These are phyloP conservation scores for Tridacna gigas DNA, from an alignment of 2,888 invertebrate species.

Conservation along the genomic window DNA sequence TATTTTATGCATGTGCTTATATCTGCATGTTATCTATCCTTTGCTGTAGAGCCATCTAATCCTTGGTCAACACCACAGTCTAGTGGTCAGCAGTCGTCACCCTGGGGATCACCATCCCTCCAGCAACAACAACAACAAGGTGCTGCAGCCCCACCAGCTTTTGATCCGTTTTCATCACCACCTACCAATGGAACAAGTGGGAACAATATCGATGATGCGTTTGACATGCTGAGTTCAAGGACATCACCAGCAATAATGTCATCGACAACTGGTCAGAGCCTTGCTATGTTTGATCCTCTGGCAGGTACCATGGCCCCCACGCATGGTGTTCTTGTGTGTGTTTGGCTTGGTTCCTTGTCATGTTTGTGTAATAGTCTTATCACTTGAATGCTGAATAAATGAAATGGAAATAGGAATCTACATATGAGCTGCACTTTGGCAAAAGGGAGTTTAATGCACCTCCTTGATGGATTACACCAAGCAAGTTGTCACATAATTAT, in stretches of 20 bases:
- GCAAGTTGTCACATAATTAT: too few species aligned
- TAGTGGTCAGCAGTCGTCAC: constrained; percentile 39
- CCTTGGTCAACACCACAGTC: constrained; percentile 73
- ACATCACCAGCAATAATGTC: constrained; percentile 72
- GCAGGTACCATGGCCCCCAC: constrained; percentile 66
- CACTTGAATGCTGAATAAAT: too few species aligned
- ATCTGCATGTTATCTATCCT: constrained; percentile 4
- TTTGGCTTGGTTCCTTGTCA: constrained; percentile 29
- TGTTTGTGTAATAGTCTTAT: neutral
- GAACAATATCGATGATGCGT: constrained; percentile 80
- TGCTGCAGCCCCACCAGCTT: constrained; percentile 53
- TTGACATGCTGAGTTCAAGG: constrained; percentile 81
- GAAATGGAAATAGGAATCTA: too few species aligned
- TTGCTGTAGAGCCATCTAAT: constrained; percentile 45
- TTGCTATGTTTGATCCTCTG: constrained; percentile 78
- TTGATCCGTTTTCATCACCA: constrained; percentile 56
- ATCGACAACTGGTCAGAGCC: constrained; percentile 56
- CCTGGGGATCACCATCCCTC: constrained; percentile 50
- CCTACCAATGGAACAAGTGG: constrained; percentile 68
- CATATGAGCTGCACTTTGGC: too few species aligned
- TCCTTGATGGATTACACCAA: too few species aligned
- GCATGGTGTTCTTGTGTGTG: constrained; percentile 40
- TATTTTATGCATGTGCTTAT: neutral
- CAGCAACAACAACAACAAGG: constrained; percentile 39
- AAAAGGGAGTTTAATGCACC: too few species aligned